Percentiles rank a stretch among this genome's conserved stretches.
phyloP scores from a whole-genome alignment of 2,888 invertebrate species.

The Coenonympha glycerion region DNA sequence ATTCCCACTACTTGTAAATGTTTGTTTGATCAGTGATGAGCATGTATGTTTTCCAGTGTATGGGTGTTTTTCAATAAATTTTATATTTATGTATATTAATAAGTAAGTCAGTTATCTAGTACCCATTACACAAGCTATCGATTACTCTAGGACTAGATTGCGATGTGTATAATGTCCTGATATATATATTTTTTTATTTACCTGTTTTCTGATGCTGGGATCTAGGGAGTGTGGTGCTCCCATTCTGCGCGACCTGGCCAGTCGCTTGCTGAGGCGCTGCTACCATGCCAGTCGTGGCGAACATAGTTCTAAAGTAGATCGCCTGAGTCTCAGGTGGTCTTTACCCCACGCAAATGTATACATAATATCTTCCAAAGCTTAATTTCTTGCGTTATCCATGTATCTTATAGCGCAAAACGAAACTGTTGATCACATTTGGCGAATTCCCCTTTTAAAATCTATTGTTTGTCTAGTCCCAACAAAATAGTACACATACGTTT shows the following conservation, averaged over 20 bases:
- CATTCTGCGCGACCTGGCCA: constrained; percentile 64
- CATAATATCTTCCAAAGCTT: constrained; percentile 56
- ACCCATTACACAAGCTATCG: too few species aligned
- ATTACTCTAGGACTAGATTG: too few species aligned
- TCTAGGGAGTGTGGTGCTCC: constrained; percentile 67
- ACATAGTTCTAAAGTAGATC: constrained; percentile 52
- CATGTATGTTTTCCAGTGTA: too few species aligned
- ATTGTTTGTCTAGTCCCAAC: constrained; percentile 19
- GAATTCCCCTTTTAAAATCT: constrained; percentile 12
- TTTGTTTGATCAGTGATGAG: too few species aligned
- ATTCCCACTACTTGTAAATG: too few species aligned
- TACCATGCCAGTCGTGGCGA: constrained; percentile 64
- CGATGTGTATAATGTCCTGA: too few species aligned
- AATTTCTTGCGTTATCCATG: constrained; percentile 37
- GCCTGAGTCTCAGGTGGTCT: constrained; percentile 64
- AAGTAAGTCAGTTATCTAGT: too few species aligned
- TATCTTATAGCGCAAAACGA: constrained; percentile 13
- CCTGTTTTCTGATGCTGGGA: constrained; percentile 72
- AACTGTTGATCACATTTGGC: background rate
- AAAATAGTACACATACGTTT: constrained; percentile 49
- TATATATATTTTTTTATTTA: too few species aligned
- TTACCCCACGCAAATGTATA: constrained; percentile 58
- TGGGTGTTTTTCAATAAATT: too few species aligned
- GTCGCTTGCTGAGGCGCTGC: constrained; percentile 66
- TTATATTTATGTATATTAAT: too few species aligned